A percentile compares a stretch with the other conserved stretches of the same genome.
Evolutionary conservation across 2,113 vertebrate genomes (phyloP).

Genomic region (Gymnarchus niloticus): DNA sequence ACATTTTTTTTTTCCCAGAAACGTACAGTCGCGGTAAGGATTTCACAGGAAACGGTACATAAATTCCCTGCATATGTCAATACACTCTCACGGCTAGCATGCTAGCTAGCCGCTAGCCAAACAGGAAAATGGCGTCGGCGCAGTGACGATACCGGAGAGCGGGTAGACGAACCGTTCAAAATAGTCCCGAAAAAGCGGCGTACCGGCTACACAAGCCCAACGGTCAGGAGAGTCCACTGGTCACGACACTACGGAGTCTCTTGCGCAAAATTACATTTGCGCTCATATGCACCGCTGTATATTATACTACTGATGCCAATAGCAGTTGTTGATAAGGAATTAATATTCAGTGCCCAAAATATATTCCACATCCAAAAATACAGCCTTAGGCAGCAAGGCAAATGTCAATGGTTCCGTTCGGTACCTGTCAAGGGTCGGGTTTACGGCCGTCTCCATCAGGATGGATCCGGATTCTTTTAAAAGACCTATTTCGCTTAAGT

Average conservation of each 20-base stretch:
- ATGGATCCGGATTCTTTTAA: slow-evolving; percentile 69
- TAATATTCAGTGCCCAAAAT: background rate
- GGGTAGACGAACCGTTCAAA: slow-evolving; percentile 22
- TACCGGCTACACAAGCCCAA: background rate
- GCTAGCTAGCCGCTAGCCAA: background rate
- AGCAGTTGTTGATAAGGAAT: background rate
- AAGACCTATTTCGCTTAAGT: slow-evolving; percentile 46
- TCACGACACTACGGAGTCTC: background rate
- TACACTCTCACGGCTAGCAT: background rate
- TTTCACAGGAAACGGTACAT: too few species aligned
- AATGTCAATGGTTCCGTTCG: slow-evolving; percentile 54
- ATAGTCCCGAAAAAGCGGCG: slow-evolving; percentile 9
- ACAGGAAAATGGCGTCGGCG: slow-evolving; percentile 25
- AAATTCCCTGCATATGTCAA: background rate
- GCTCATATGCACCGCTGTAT: background rate
- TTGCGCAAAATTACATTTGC: background rate
- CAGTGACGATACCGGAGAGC: slow-evolving; percentile 22
- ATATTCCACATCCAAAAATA: slow-evolving; percentile 40
- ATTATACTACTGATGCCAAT: background rate
- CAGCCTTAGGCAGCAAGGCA: slow-evolving; percentile 39
- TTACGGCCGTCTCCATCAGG: slow-evolving; percentile 67
- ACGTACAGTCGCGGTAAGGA: too few species aligned
- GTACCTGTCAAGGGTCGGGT: slow-evolving; percentile 69
- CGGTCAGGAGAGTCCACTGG: background rate
- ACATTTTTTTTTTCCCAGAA: too few species aligned